Conservation (phyloP, 2,888 invertebrate genomes). For the Torymus aiolomorphi region DNA sequence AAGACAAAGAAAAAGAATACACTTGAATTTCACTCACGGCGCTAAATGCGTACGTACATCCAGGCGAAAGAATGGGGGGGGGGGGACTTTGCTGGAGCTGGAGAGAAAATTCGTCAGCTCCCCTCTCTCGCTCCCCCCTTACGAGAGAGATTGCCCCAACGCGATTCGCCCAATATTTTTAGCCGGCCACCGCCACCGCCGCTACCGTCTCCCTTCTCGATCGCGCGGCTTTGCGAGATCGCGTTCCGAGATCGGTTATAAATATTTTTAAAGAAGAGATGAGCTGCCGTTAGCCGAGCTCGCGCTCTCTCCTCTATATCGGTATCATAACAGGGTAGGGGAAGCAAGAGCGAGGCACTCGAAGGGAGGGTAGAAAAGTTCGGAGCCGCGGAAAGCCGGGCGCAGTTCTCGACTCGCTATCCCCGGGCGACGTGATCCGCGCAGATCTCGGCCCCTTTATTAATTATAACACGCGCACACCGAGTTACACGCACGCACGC, state of each 20-base stretch:
- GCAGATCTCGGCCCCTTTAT: neutral
- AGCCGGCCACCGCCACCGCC: conserved; percentile 34
- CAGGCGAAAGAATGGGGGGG: neutral
- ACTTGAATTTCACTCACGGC: conserved; percentile 45
- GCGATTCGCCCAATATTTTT: conserved; percentile 56
- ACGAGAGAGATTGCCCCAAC: neutral
- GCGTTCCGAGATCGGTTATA: conserved; percentile 72
- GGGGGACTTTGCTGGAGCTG: conserved; percentile 37
- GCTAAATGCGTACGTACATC: conserved; percentile 39
- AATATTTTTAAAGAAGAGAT: conserved; percentile 71
- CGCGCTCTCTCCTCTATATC: neutral
- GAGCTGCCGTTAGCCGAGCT: conserved; percentile 65
- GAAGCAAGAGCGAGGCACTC: conserved; percentile 59
- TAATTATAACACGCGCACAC: conserved; percentile 14
- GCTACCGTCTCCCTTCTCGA: conserved; percentile 42
- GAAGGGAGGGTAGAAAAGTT: conserved; percentile 75
- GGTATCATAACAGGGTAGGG: conserved; percentile 43
- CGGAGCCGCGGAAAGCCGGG: conserved; percentile 66
- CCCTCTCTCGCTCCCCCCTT: conserved; percentile 16
- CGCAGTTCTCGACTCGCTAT: conserved; percentile 70
- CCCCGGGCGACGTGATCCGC: conserved; percentile 61
- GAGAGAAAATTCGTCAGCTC: conserved; percentile 14
- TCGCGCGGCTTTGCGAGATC: conserved; percentile 51
- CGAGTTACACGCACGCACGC: neutral
- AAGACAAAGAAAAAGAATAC: conserved; percentile 4